Percentiles rank a stretch among this genome's conserved stretches.
These are phyloP conservation scores for Pangasius krempfi DNA, from an alignment of 2,797 vertebrate genomes.

Conservation along the genomic window DNA sequence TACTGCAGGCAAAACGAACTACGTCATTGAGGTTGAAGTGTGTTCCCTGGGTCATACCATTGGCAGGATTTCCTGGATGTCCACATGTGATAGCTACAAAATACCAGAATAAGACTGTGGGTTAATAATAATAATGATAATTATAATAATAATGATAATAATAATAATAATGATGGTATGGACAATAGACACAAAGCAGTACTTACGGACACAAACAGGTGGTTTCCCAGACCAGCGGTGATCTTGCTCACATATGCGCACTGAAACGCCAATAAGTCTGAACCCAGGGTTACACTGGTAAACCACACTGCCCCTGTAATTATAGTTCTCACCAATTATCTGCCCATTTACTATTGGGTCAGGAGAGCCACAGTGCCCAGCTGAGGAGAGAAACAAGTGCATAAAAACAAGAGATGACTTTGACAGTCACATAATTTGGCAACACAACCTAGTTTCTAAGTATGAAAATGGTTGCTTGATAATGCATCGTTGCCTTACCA, in stretches of 20 bases:
- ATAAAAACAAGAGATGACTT: constrained; percentile 4
- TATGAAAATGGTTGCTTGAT: neutral
- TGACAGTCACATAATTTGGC: neutral
- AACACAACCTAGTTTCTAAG: neutral
- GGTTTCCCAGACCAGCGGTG: constrained; percentile 95
- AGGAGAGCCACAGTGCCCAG: constrained; percentile 93
- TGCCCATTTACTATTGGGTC: constrained; percentile 94
- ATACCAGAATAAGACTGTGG: neutral
- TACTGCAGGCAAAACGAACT: constrained; percentile 89
- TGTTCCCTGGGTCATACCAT: constrained; percentile 89
- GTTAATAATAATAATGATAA: neutral
- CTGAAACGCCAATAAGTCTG: constrained; percentile 93
- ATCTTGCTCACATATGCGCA: constrained; percentile 97
- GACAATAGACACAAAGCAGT: constrained; percentile 20
- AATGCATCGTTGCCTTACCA: constrained; percentile 74
- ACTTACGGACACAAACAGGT: constrained; percentile 98
- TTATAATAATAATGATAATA: neutral
- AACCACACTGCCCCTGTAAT: constrained; percentile 94
- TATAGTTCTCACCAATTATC: constrained; percentile 95
- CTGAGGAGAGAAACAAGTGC: constrained; percentile 64
- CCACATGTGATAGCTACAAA: constrained; percentile 92
- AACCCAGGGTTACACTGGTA: constrained; percentile 97
- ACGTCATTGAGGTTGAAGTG: constrained; percentile 94
- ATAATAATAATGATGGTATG: neutral
- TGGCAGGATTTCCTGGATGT: constrained; percentile 92